Evolutionary conservation across 2,888 invertebrate species (phyloP), one percentile per base, ranked within the genome.

Genomic region (Horisme vitalbata): DNA sequence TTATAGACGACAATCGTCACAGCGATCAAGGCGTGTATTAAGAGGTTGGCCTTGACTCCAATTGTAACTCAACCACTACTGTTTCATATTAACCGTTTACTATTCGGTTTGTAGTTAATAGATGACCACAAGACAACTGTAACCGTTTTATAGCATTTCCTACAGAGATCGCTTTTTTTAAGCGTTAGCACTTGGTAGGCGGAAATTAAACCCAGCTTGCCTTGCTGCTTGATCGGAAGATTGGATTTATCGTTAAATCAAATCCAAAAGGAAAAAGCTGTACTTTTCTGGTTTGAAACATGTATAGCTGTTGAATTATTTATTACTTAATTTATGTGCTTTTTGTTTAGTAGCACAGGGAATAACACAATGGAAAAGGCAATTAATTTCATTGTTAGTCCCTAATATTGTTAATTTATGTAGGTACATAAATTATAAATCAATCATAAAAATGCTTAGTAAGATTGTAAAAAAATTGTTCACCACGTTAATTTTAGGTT

Each of bases 21-120:
- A 38, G 39, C 31, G 39, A 41, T 38, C 28, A 31, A 37, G 37
- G 51, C 47, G 41, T 41, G 45, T 28, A 52, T 47, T 41, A 39
- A 45, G 33, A 44, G 46, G 51, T 30, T 46, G 57, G 39, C 52
- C 55, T 58, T 57, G 51, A 46, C 48, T 55, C 32, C 33, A 37
- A 51, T 52, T 38, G 39, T 18, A 24, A 38, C 39, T 41, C 26
- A 37, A 50, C 45, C 45, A 43, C 52, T 47, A 52, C 53, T 46
- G 50, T 39, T 12, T 31, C 21, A 34, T 34, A 32, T 23, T 33
- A 28, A 31, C 33, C 13, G 41, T 26, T 23, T 38, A 41, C 31
- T 36, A 30, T 26, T 32, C 36, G 27, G 31, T 30, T 15, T 28
- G 12, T 12, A 9, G 30, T n/a, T 41, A 32, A 31, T 15, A 21